These are phyloP conservation scores for Drosophila biarmipes DNA, from an alignment of 1,140 invertebrate species.

Conservation along the genomic window DNA sequence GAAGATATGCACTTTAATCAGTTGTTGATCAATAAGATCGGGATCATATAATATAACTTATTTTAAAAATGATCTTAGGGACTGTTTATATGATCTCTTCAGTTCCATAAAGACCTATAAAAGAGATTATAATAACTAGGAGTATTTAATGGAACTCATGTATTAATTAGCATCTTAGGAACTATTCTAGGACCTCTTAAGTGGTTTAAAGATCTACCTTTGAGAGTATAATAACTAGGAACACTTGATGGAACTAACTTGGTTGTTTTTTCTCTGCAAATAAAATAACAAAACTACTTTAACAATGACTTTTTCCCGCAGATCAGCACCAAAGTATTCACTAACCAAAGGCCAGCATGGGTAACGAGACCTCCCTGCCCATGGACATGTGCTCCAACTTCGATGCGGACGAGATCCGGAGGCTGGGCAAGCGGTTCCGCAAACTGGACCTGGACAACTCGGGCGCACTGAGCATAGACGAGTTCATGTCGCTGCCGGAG, in stretches of 20 bases:
- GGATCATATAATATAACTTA: too few relatives aligned
- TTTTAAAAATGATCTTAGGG: too few relatives aligned
- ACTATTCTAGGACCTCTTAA: too few relatives aligned
- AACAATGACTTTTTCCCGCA: neutral
- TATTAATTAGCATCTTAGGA: too few relatives aligned
- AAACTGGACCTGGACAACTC: conserved; percentile 99
- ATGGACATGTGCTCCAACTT: conserved; percentile 99
- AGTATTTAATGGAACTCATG: too few relatives aligned
- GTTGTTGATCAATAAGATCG: too few relatives aligned
- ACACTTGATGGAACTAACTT: neutral
- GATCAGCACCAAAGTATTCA: neutral
- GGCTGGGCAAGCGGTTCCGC: conserved; percentile 98
- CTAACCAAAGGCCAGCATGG: conserved; percentile 85
- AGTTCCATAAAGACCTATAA: too few relatives aligned
- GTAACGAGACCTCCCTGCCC: conserved; percentile 98
- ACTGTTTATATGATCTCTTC: too few relatives aligned
- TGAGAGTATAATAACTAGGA: too few relatives aligned
- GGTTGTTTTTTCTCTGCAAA: neutral
- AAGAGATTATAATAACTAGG: too few relatives aligned
- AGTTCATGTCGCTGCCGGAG: conserved; percentile 99
- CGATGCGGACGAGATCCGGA: conserved; percentile 98
- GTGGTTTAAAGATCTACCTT: too few relatives aligned
- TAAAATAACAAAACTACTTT: neutral
- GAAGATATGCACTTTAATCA: too few relatives aligned
- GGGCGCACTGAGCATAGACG: conserved; percentile 98